phyloP scores from a whole-genome alignment of 2,797 vertebrate species.

The Artibeus lituratus region DNA sequence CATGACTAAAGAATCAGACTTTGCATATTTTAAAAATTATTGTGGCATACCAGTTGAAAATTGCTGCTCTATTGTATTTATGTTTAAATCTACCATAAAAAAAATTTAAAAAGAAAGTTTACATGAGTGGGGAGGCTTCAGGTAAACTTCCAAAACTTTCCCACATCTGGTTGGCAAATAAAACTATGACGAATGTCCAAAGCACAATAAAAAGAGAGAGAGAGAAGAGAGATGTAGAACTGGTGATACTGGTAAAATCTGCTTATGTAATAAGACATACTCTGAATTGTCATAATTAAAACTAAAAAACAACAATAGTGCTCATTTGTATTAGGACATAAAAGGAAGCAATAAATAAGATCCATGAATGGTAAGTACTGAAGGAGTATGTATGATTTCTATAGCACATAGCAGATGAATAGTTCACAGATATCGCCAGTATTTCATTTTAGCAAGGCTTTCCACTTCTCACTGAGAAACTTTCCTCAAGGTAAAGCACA shows the following conservation, averaged over 20 bases:
- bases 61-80: not conserved
- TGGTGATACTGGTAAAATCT: not conserved
- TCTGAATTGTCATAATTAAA: constrained; percentile 24
- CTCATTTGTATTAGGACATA: not conserved
- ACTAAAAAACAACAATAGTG: not conserved
- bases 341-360: constrained; percentile 5
- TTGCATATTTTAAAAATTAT: not conserved
- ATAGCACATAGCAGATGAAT: not conserved
- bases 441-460: constrained; percentile 28
- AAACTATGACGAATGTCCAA: not conserved
- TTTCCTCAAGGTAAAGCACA: not conserved
- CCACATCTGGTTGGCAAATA: not conserved
- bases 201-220: not conserved
- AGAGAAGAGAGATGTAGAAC: not conserved
- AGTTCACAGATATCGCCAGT: not conserved
- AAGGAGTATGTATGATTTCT: not conserved
- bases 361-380: not conserved
- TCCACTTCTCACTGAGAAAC: not conserved
- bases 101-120: not conserved
- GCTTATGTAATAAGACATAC: not conserved
- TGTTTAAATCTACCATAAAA: not conserved
- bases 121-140: not conserved
- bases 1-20: too few species aligned
- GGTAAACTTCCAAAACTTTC: not conserved
- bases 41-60: not conserved